Evolutionary conservation across 1,140 invertebrate species (phyloP).

Genomic region (Penaeus vannamei): DNA sequence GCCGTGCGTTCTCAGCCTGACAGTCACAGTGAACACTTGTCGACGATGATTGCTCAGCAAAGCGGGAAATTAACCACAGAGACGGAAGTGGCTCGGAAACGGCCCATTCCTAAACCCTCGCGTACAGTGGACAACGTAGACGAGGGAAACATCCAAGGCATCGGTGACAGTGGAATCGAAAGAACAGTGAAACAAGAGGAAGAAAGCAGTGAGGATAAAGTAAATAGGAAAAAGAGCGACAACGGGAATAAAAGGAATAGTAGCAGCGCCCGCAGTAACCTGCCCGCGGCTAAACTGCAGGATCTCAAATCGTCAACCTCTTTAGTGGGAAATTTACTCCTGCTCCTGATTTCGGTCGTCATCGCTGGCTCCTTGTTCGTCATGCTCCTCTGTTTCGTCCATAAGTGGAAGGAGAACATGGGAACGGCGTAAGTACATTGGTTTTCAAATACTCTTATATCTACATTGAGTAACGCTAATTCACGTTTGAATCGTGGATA

Average conservation of each 20-base stretch:
- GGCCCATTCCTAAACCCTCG: no score
- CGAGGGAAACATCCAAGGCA: no score
- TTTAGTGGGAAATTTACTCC: constrained; percentile 34
- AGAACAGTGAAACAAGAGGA: background rate
- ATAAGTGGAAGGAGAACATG: constrained; percentile 61
- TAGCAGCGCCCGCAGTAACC: background rate
- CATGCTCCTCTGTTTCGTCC: constrained; percentile 57
- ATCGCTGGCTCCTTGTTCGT: constrained; percentile 58
- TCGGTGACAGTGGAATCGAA: background rate
- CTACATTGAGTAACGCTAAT: no score
- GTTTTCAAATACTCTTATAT: background rate
- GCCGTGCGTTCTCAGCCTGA: background rate
- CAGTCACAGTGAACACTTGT: no score
- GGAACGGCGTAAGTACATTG: constrained; percentile 45
- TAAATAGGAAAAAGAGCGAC: background rate
- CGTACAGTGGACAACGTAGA: no score
- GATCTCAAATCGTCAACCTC: constrained; percentile 37
- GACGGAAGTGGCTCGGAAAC: no score
- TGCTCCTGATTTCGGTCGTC: constrained; percentile 52
- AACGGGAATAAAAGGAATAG: background rate
- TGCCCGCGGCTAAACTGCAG: background rate
- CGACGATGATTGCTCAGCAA: no score
- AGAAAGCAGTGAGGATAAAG: background rate
- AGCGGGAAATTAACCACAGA: no score
- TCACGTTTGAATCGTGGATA: background rate